These are phyloP conservation scores for Rhagologus leucostigma DNA, from an alignment of 2,113 vertebrate species.

Conservation along the genomic window DNA sequence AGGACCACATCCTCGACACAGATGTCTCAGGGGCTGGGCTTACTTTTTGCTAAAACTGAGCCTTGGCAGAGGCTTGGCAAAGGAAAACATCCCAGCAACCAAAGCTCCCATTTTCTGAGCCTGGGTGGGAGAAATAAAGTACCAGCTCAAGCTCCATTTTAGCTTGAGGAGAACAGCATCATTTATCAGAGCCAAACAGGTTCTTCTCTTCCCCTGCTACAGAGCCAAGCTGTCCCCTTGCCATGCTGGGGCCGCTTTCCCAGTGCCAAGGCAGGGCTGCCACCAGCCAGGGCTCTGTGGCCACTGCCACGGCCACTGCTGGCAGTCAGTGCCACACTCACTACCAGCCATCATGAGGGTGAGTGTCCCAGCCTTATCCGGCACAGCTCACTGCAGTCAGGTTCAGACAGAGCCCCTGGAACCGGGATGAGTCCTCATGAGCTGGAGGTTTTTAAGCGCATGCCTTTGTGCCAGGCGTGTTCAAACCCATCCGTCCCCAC, in stretches of 20 bases:
- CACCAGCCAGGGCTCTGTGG: accelerated
- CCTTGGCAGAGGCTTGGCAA: neutral
- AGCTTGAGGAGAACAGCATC: neutral
- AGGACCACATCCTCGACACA: neutral
- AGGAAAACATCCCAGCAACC: neutral
- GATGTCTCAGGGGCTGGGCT: neutral
- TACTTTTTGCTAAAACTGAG: neutral
- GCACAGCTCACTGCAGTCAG: neutral
- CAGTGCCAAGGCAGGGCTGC: neutral
- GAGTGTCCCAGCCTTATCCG: neutral
- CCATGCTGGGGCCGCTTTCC: neutral
- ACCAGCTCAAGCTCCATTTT: neutral
- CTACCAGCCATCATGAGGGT: accelerated
- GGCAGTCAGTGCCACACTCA: neutral
- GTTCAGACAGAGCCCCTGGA: neutral
- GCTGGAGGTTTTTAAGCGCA: accelerated
- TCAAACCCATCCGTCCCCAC: neutral
- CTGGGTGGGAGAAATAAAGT: neutral
- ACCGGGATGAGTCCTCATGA: neutral
- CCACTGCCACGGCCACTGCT: neutral
- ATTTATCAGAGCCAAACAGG: neutral
- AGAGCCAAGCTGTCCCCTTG: neutral
- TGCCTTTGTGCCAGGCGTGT: neutral
- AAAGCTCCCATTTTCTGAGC: neutral
- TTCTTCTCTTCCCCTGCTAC: neutral